Conservation (phyloP, 1,140 invertebrate genomes). For the Trypoxylus dichotomus region DNA sequence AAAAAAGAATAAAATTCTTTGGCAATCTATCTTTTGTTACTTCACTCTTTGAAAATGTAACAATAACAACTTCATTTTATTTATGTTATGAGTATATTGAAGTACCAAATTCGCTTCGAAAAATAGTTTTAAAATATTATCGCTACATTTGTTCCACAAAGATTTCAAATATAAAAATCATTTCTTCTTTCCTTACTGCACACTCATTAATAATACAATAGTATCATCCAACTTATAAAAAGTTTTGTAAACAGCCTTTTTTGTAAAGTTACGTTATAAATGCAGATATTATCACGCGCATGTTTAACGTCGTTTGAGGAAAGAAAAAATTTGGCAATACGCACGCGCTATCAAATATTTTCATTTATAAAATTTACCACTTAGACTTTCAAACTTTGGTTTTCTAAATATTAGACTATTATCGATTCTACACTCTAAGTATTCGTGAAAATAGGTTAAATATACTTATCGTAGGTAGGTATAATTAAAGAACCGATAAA, state of each 20-base stretch:
- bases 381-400: neutral
- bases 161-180: neutral
- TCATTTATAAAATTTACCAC: neutral
- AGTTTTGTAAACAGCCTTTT: neutral
- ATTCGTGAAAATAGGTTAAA: neutral
- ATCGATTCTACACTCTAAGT: neutral
- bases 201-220: neutral
- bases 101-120: neutral
- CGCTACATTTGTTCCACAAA: neutral
- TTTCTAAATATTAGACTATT: neutral
- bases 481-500: no score
- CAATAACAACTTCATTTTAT: neutral
- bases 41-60: no score
- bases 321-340: neutral
- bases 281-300: no score
- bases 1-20: neutral
- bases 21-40: neutral
- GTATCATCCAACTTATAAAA: neutral
- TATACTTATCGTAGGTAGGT: neutral
- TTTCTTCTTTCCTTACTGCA: neutral
- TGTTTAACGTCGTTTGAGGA: neutral
- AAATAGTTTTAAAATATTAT: neutral
- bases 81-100: neutral
- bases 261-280: neutral
- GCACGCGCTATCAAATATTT: neutral